A percentile compares a stretch with the other conserved stretches of the same genome.
Conservation (phyloP, 2,797 vertebrate species). For the Nannoperca australis region DNA sequence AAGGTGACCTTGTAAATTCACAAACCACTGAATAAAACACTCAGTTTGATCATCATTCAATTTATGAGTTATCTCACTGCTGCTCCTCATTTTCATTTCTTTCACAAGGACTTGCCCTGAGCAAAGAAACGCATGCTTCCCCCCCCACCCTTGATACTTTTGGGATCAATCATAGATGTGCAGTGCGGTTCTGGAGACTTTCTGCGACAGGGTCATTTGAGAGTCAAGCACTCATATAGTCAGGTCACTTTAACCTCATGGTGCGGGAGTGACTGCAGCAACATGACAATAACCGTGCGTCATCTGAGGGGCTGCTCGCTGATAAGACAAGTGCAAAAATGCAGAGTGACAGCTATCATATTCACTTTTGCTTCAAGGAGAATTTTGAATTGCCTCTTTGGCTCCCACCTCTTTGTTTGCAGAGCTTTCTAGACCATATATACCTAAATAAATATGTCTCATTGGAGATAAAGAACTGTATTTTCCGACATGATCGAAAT, state of each 20-base stretch:
- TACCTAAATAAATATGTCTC: neutral
- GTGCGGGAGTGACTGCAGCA: conserved; percentile 52
- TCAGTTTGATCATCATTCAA: conserved; percentile 56
- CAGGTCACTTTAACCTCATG: conserved; percentile 31
- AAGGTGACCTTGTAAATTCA: conserved; percentile 70
- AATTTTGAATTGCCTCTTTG: neutral
- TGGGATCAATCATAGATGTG: conserved; percentile 46
- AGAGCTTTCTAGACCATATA: neutral
- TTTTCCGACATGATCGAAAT: neutral
- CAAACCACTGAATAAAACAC: conserved; percentile 57
- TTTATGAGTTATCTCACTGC: conserved; percentile 58
- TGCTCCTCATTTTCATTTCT: conserved; percentile 57
- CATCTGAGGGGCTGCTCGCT: conserved; percentile 30
- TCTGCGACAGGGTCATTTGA: conserved; percentile 17
- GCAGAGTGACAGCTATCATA: conserved; percentile 54
- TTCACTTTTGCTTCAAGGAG: conserved; percentile 44
- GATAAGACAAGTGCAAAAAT: conserved; percentile 47
- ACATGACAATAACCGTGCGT: conserved; percentile 55
- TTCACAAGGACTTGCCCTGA: conserved; percentile 32
- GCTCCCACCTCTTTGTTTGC: conserved; percentile 13
- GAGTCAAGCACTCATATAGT: conserved; percentile 51
- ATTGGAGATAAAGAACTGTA: neutral
- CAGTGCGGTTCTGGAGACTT: conserved; percentile 31
- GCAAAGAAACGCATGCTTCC: conserved; percentile 4
- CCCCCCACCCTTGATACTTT: neutral